These are phyloP conservation scores for Hephaestus fuliginosus DNA, from an alignment of 2,797 vertebrate genomes.

Conservation along the genomic window DNA sequence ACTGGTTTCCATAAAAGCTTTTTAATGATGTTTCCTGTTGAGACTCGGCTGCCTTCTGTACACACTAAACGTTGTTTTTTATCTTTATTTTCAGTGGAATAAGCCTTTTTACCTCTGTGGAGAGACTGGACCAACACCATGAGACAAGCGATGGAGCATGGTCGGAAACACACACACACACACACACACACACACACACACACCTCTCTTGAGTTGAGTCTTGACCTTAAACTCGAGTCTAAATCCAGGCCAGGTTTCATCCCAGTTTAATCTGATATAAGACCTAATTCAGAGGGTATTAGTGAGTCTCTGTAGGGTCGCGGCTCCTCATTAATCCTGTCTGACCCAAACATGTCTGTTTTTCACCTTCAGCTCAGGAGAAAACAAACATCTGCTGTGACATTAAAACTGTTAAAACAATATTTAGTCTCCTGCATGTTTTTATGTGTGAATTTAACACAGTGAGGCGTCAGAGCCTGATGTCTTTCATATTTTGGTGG, in stretches of 20 bases:
- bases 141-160: constrained; percentile 69
- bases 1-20: not conserved
- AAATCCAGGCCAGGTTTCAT: not conserved
- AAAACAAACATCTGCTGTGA: constrained; percentile 31
- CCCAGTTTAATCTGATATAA: constrained; percentile 24
- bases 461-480: not conserved
- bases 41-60: not conserved
- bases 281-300: constrained; percentile 48
- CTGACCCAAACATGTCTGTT: constrained; percentile 28
- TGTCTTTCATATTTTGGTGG: not conserved
- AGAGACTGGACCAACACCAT: constrained; percentile 44
- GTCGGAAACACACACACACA: constrained; percentile 56
- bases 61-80: not conserved
- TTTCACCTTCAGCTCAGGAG: constrained; percentile 36
- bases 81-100: constrained; percentile 23
- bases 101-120: not conserved
- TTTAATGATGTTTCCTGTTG: not conserved
- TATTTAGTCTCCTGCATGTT: not conserved
- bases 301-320: constrained; percentile 25
- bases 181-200: constrained; percentile 5
- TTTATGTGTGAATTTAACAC: not conserved
- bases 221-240: constrained; percentile 5
- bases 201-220: not conserved
- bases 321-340: constrained; percentile 48
- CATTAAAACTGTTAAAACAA: too few relatives aligned